These are phyloP conservation scores for Drosophila stalkeri DNA, from an alignment of 2,888 invertebrate species.

Conservation along the genomic window DNA sequence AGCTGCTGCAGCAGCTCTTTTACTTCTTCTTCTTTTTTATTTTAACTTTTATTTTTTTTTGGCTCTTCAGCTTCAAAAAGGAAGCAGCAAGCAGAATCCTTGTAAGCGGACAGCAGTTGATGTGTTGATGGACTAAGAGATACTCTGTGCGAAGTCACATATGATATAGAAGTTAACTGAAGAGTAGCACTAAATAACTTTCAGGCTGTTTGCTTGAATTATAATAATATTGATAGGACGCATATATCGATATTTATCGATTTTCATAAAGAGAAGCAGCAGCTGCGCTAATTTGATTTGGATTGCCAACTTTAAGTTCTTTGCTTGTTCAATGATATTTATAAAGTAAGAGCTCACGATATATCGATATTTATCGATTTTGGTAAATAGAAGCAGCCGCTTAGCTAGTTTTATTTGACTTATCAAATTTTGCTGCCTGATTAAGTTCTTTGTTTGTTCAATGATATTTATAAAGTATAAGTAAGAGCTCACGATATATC, in stretches of 20 bases:
- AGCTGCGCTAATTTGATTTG: no score
- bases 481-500: no score
- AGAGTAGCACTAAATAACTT: no score
- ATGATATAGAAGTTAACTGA: not conserved
- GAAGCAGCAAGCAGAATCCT: not conserved
- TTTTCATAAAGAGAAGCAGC: no score
- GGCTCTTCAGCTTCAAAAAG: conserved; percentile 18
- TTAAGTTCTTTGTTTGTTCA: no score
- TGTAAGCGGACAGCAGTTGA: not conserved
- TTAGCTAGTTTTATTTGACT: not conserved
- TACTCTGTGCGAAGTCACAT: not conserved
- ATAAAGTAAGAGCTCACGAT: not conserved
- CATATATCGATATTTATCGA: no score
- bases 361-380: conserved; percentile 1
- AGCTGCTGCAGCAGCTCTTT: conserved; percentile 6
- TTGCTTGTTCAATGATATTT: no score
- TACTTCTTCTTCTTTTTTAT: not conserved
- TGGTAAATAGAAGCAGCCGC: not conserved
- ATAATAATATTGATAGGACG: no score
- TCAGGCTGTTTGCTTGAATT: no score
- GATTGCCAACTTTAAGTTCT: no score
- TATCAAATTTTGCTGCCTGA: no score
- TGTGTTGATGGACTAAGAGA: not conserved
- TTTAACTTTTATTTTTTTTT: not conserved
- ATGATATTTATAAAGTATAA: no score